Evolutionary conservation across 2,888 invertebrate genomes (phyloP).

Genomic region (Byasa hedistus): DNA sequence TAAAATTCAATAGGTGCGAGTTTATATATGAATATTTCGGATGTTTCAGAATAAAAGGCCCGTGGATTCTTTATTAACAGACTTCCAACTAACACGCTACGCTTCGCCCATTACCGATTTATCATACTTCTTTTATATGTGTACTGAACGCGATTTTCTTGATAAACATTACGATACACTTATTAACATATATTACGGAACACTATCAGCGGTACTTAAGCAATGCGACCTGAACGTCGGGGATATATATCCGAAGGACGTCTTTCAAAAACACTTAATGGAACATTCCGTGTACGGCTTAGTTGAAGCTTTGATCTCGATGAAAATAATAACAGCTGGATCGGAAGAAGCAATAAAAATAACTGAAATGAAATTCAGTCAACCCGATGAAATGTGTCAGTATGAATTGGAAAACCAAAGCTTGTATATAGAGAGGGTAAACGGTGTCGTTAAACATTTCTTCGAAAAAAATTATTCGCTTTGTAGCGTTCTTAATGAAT

Average conservation of each 20-base stretch:
- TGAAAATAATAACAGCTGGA: constrained; percentile 66
- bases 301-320: constrained; percentile 63
- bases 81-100: constrained; percentile 56
- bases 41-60: constrained; percentile 55
- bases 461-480: constrained; percentile 55
- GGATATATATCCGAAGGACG: constrained; percentile 50
- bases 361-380: constrained; percentile 57
- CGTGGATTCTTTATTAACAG: constrained; percentile 56
- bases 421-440: constrained; percentile 56
- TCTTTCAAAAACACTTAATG: constrained; percentile 54
- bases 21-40: constrained; percentile 15
- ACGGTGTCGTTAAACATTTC: constrained; percentile 58
- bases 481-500: constrained; percentile 44
- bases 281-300: constrained; percentile 60
- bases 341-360: constrained; percentile 59
- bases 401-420: constrained; percentile 43
- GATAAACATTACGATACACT: constrained; percentile 49
- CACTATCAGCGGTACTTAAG: constrained; percentile 55
- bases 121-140: constrained; percentile 62
- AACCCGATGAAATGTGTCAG: constrained; percentile 42
- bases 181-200: constrained; percentile 57
- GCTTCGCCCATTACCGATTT: constrained; percentile 63
- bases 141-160: constrained; percentile 52
- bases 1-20: no score
- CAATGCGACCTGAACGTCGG: constrained; percentile 54